Evolutionary conservation across 1,140 invertebrate genomes (phyloP), one percentile per base, ranked within the genome.

Genomic region (Himalopsyche phryganea): DNA sequence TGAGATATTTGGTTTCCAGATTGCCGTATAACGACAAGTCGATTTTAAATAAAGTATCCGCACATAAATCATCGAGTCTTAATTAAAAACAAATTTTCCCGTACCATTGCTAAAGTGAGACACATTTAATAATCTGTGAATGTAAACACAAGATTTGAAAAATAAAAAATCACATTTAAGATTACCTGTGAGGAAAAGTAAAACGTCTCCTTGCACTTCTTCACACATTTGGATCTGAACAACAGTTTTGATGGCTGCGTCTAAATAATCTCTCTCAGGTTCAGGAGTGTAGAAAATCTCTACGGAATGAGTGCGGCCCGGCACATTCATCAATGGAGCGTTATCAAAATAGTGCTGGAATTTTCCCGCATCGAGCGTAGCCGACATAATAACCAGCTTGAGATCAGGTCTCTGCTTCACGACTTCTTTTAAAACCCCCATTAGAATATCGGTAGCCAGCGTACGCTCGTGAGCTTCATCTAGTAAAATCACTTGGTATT

Each of bases 221-320:
- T 99, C 97, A 74, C 96, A 98, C 83, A 99, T 92, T 70, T 99
- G 98, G 56, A 99, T 99, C 74, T 99, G 98, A 56, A 98, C 90
- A 0, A 99, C 97, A 1, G 98, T 99, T 64, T 96, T 81, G 66
- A 99, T 98, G 0, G 97, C 95, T 1, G 98, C 98, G 78, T 99
- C 97, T 35, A 99, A 74, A 73, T 99, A 99, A 71, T 99, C 97
- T 23, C 94, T 79, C 78, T 99, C 98, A 0, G 98, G 96, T 73
- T 99, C 96, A 0, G 95, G 96, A 0, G 98, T 99, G 72, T 99
- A 99, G 74, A 98, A 99, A 60, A 99, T 99, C 78, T 98, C 96
- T 2, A 98, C 96, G 15, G 94, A 96, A 90, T 61, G 75, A 0
- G 75, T 78, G 17, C 76, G 60, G 6, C 96, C 96, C 7, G 98